Base-by-base conservation (phyloP, 2,113 vertebrate species). In the Xiphophorus hellerii region DNA sequence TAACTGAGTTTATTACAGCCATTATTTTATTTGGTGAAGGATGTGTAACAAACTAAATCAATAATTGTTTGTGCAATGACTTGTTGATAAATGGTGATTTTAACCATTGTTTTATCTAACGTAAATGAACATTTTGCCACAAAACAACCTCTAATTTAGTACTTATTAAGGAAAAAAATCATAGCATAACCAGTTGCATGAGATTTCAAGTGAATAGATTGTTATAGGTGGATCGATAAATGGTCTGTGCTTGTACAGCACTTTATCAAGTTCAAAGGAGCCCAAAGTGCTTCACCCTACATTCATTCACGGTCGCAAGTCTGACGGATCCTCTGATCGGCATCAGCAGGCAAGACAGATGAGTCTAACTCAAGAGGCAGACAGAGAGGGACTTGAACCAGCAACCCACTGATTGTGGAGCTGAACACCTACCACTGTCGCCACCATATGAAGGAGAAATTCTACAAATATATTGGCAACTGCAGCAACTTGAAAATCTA, bases 71-170 rank as follows among this genome's bases (percentile, higher is more conserved):
- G 14, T 60, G 61, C 78, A 61, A 54, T 25, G 54, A 58, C 65
- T 58, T 28, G 69, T 44, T 54, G 73, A n/a, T 42, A 42, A 68
- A 72, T 20, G 63, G 62, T 27, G 20, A 71, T 77, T 62, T 78
- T 66, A 73, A 72, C 11, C 39, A 62, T 70, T 73, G 66, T 71
- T 75, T 89, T 87, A 86, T 76, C 85, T 90, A 84, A 86, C 79
- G 77, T 54, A 68, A 80, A 74, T 73, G 76, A 81, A 73, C 85
- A 89, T 84, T 81, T 84, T 88, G 77, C 62, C 68, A 84, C 80
- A 75, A 81, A 76, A 89, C 80, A 88, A 89, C 74, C 69, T 90
- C 87, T 81, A 28, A 28, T 91, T 82, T 88, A 89, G 86, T 87
- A 91, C 92, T 93, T 92, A 78, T 72, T 62, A 54, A 86, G 87